These are phyloP conservation scores for Dolichallabes microphthalmus DNA, from an alignment of 2,113 vertebrate genomes.

Conservation along the genomic window DNA sequence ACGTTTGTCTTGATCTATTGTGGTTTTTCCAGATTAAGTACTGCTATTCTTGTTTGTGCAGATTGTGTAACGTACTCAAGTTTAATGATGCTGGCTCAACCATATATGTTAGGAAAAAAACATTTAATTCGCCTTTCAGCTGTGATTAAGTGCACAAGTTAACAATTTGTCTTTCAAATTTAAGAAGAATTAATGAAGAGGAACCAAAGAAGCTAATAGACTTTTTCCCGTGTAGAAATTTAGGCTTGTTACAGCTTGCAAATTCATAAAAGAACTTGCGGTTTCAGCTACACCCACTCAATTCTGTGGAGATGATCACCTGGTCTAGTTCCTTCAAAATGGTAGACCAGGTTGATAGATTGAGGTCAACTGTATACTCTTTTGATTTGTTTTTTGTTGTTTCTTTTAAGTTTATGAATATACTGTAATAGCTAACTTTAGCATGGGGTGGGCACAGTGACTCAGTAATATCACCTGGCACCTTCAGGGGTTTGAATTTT, in stretches of 20 bases:
- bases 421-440: no score
- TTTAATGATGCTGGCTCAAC: neutral
- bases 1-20: constrained; percentile 16
- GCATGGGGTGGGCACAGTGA: no score
- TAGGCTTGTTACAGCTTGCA: neutral
- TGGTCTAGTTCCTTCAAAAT: neutral
- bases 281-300: neutral
- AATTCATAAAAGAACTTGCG: neutral
- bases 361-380: neutral
- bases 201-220: neutral
- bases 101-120: neutral
- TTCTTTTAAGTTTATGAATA: no score
- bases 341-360: neutral
- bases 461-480: no score
- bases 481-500: no score
- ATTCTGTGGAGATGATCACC: neutral
- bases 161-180: no score
- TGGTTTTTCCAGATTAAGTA: neutral
- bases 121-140: neutral
- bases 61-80: neutral
- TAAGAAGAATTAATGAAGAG: neutral
- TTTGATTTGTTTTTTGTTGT: no score
- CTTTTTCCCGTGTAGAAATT: neutral
- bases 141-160: neutral
- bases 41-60: neutral